phyloP scores from a whole-genome alignment of 2,113 vertebrate genomes.

The Sclerurus mexicanus region DNA sequence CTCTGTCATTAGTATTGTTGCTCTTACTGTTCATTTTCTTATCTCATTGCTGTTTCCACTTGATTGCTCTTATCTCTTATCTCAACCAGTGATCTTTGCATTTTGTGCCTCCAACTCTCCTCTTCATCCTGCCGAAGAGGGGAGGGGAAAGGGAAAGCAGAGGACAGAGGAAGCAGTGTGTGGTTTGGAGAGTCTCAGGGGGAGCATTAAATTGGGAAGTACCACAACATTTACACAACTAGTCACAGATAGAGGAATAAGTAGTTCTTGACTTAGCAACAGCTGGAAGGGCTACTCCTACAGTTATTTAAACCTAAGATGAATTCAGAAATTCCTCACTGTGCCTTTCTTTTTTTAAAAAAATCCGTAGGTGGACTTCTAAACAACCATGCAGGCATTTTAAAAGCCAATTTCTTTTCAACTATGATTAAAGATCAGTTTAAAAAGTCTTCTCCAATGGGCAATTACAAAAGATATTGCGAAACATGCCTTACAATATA shows the following conservation, averaged over 20 bases:
- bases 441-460: not conserved
- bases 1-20: too few relatives aligned
- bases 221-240: not conserved
- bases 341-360: not conserved
- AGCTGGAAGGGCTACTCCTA: not conserved
- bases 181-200: too few relatives aligned
- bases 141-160: too few relatives aligned
- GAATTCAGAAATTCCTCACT: not conserved
- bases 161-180: too few relatives aligned
- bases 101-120: too few relatives aligned
- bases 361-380: not conserved
- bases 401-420: not conserved
- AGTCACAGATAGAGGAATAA: not conserved
- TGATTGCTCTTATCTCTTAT: too few relatives aligned
- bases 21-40: too few relatives aligned
- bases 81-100: too few relatives aligned
- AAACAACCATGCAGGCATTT: not conserved
- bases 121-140: too few relatives aligned
- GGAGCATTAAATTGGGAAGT: too few relatives aligned
- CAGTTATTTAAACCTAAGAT: not conserved
- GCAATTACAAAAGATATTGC: not conserved
- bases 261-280: not conserved
- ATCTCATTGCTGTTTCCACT: too few relatives aligned
- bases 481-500: not conserved
- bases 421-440: not conserved